A percentile compares a stretch with the other conserved stretches of the same genome.
Evolutionary conservation across 2,888 invertebrate species (phyloP).

Genomic region (Drosophila affinis): DNA sequence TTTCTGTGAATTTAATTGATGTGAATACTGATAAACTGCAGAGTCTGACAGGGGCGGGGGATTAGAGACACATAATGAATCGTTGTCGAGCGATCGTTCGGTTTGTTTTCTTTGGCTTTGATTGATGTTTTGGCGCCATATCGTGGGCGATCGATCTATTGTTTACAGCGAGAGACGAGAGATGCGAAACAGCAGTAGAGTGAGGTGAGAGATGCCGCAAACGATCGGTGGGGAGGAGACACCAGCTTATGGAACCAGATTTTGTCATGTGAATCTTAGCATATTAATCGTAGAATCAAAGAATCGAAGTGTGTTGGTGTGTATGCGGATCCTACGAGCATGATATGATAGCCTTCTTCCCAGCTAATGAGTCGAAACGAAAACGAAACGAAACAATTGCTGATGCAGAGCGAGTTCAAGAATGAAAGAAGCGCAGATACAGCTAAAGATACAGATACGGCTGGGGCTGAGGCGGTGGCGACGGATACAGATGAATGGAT

Average conservation of each 20-base stretch:
- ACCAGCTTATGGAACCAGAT: conserved; percentile 44
- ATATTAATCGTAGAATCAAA: conserved; percentile 36
- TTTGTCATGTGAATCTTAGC: conserved; percentile 72
- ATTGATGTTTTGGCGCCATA: conserved; percentile 75
- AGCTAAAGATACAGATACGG: conserved; percentile 20
- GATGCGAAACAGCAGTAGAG: conserved; percentile 23
- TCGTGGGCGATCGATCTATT: conserved; percentile 52
- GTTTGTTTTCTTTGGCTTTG: conserved; percentile 52
- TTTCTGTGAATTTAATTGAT: conserved; percentile 48
- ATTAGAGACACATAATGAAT: conserved; percentile 65
- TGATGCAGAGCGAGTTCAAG: conserved; percentile 34
- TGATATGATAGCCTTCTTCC: background rate
- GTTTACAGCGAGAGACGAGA: conserved; percentile 30
- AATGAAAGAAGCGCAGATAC: conserved; percentile 28
- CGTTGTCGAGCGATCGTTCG: conserved; percentile 31
- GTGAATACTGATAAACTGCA: conserved; percentile 64
- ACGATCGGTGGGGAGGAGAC: conserved; percentile 30
- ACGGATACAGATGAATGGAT: background rate
- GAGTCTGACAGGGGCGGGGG: conserved; percentile 48
- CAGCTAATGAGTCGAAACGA: background rate
- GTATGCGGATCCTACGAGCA: conserved; percentile 36
- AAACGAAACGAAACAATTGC: background rate
- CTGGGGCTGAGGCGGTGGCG: no score
- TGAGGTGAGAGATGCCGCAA: conserved; percentile 50
- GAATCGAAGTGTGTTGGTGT: conserved; percentile 1